These are phyloP conservation scores for Bufotes viridis DNA, from an alignment of 2,797 vertebrate species.

Conservation along the genomic window DNA sequence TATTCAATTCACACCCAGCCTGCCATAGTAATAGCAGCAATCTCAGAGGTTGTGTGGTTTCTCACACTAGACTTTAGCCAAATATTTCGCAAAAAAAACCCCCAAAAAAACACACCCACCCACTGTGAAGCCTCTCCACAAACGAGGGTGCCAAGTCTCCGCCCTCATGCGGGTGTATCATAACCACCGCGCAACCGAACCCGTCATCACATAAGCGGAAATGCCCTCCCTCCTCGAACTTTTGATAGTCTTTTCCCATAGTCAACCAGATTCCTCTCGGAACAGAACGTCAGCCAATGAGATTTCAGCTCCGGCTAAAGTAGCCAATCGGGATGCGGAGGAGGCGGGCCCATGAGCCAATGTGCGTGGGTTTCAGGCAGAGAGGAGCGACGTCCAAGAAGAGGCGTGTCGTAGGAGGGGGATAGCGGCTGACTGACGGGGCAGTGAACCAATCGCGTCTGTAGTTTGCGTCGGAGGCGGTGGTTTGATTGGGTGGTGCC, in stretches of 20 bases:
- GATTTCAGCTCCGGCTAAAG: no score
- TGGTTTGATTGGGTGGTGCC: constrained; percentile 41
- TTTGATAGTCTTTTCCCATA: neutral
- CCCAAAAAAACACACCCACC: neutral
- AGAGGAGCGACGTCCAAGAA: neutral
- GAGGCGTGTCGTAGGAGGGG: constrained; percentile 12
- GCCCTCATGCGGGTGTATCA: constrained; percentile 28
- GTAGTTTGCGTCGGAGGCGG: neutral
- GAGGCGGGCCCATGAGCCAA: neutral
- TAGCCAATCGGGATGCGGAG: neutral
- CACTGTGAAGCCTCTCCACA: neutral
- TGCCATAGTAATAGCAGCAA: neutral
- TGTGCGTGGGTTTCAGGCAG: neutral
- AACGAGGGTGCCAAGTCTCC: neutral
- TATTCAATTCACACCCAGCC: no score
- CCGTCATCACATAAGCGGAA: constrained; percentile 29
- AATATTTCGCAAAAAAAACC: neutral
- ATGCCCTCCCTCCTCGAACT: constrained; percentile 24
- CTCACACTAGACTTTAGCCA: neutral
- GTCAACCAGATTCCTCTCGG: neutral
- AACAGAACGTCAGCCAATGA: neutral
- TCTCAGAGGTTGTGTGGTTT: neutral
- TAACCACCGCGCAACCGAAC: constrained; percentile 43
- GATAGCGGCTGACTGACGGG: neutral
- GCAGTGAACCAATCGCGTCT: neutral